These are phyloP conservation scores for Macrochelys suwanniensis DNA, from an alignment of 2,797 vertebrate species.

Conservation along the genomic window DNA sequence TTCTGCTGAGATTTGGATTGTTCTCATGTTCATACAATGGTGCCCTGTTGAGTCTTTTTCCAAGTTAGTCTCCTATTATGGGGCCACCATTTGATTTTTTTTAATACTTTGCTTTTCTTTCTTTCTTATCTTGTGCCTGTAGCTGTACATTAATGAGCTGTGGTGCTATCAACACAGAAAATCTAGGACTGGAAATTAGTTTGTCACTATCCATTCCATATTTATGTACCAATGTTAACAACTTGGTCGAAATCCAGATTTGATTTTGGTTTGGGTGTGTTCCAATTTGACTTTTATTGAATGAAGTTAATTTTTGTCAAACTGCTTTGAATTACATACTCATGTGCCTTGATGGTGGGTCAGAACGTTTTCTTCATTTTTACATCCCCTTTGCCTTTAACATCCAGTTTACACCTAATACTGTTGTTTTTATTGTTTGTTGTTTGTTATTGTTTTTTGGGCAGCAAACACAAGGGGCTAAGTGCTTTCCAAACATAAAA, in stretches of 20 bases:
- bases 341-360: not conserved
- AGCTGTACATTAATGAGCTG: constrained; percentile 44
- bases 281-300: constrained; percentile 46
- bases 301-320: not conserved
- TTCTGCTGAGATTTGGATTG: not conserved
- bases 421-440: not conserved
- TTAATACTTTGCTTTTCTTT: not conserved
- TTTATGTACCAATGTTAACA: constrained; percentile 34
- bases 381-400: not conserved
- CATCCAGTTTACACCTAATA: not conserved
- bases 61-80: not conserved
- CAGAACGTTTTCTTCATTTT: not conserved
- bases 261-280: constrained; percentile 44
- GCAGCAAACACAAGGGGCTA: constrained; percentile 41
- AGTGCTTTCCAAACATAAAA: constrained; percentile 51
- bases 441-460: not conserved
- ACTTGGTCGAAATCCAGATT: constrained; percentile 36
- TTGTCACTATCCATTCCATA: not conserved
- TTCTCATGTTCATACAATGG: not conserved
- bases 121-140: constrained; percentile 40
- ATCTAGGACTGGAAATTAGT: constrained; percentile 52
- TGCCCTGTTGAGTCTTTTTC: not conserved
- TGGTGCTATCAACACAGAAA: constrained; percentile 34
- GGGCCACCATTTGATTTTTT: not conserved
- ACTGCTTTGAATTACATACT: constrained; percentile 19